These are phyloP conservation scores for Xerus rutilus DNA, from an alignment of 2,797 vertebrate genomes.

Conservation along the genomic window DNA sequence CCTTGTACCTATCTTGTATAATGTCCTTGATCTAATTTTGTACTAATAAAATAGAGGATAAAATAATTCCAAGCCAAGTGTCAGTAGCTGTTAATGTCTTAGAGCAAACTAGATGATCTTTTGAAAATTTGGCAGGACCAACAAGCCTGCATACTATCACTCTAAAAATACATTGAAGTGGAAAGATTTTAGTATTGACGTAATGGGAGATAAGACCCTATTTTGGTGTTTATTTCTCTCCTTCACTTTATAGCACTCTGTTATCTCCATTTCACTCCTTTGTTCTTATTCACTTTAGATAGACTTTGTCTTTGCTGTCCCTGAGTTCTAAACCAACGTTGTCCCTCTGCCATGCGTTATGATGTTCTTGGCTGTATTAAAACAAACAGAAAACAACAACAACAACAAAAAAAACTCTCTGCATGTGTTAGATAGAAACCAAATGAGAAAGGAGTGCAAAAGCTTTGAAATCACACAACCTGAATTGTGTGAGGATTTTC, in stretches of 20 bases:
- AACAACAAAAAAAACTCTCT: neutral
- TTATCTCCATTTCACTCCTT: neutral
- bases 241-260: neutral
- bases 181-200: neutral
- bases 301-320: neutral
- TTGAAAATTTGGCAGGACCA: neutral
- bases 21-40: neutral
- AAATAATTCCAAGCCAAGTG: neutral
- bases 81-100: neutral
- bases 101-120: neutral
- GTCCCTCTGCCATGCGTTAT: neutral
- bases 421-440: neutral
- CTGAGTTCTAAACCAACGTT: neutral
- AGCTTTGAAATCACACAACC: neutral
- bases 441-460: neutral
- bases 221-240: neutral
- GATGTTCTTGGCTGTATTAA: neutral
- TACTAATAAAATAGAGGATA: slow-evolving; percentile 10
- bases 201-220: neutral
- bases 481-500: neutral
- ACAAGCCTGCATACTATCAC: neutral
- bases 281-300: neutral
- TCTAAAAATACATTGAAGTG: neutral
- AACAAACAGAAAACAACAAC: neutral
- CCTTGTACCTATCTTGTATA: neutral